Percentiles rank a stretch among this genome's conserved stretches.
Evolutionary conservation across 2,113 vertebrate species (phyloP).

Genomic region (Craseonycteris thonglongyai): DNA sequence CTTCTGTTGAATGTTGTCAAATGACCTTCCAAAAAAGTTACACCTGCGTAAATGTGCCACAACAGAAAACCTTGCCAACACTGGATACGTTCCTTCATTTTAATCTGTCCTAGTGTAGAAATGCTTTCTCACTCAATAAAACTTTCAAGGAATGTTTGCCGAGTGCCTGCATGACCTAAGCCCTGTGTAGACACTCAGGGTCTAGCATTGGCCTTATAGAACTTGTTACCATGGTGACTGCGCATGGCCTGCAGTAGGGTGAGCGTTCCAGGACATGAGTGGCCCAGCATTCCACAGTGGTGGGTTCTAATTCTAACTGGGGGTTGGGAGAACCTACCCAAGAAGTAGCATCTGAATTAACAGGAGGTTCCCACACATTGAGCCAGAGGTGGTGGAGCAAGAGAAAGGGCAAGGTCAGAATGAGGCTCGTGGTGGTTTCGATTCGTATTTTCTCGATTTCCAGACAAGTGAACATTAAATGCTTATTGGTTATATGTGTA

Average conservation of each 20-base stretch:
- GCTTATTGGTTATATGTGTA: not conserved
- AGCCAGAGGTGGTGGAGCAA: not conserved
- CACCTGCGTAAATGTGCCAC: not conserved
- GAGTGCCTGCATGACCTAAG: accelerated
- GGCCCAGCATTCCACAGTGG: too few species aligned
- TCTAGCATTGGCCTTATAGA: not conserved
- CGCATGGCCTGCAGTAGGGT: accelerated
- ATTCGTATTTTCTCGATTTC: not conserved
- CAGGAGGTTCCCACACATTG: not conserved
- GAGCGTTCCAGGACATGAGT: accelerated
- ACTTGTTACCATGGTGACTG: accelerated
- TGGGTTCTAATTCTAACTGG: accelerated
- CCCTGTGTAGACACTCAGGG: not conserved
- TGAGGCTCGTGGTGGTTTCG: not conserved
- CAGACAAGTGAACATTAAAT: not conserved
- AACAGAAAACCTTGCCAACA: not conserved
- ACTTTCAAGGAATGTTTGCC: not conserved
- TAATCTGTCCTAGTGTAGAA: not conserved
- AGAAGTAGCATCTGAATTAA: not conserved
- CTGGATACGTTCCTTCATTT: not conserved
- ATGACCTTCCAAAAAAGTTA: not conserved
- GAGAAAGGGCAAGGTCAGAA: not conserved
- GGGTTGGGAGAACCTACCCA: too few species aligned
- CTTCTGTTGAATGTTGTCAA: not conserved
- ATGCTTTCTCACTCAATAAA: not conserved